These are phyloP conservation scores for Hypercompe scribonia DNA, from an alignment of 2,888 invertebrate species.

Conservation along the genomic window DNA sequence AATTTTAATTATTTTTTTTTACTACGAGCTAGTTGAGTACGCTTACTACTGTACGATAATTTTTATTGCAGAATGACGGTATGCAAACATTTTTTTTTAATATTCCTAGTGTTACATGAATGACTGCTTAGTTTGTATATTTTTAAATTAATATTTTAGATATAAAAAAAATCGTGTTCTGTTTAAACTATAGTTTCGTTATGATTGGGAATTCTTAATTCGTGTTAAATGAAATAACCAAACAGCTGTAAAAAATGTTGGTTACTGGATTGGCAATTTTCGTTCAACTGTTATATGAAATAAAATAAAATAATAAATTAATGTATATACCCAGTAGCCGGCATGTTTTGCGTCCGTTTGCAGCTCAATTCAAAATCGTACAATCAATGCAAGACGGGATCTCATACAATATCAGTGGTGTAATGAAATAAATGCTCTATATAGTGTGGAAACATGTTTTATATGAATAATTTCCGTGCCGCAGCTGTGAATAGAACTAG, in stretches of 20 bases:
- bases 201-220: slow-evolving; percentile 61
- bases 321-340: slow-evolving; percentile 31
- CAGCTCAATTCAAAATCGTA: slow-evolving; percentile 57
- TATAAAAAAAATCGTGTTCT: slow-evolving; percentile 71
- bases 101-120: slow-evolving; percentile 81
- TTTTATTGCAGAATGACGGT: slow-evolving; percentile 69
- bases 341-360: slow-evolving; percentile 59
- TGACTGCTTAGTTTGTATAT: slow-evolving; percentile 86
- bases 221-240: slow-evolving; percentile 57
- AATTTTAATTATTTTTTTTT: slow-evolving; percentile 70
- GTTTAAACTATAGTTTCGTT: slow-evolving; percentile 68
- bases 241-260: slow-evolving; percentile 47
- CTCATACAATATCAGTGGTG: slow-evolving; percentile 63
- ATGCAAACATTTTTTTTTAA: slow-evolving; percentile 65
- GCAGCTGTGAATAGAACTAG: slow-evolving; percentile 82
- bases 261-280: slow-evolving; percentile 21
- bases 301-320: not conserved
- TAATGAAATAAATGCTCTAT: slow-evolving; percentile 54
- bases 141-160: slow-evolving; percentile 76
- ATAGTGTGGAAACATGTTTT: slow-evolving; percentile 67
- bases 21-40: slow-evolving; percentile 80
- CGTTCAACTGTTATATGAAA: not conserved
- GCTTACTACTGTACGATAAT: slow-evolving; percentile 83
- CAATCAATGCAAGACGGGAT: slow-evolving; percentile 70
- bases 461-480: slow-evolving; percentile 77